Conservation (phyloP, 2,888 invertebrate species). For the Nysson spinosus region DNA sequence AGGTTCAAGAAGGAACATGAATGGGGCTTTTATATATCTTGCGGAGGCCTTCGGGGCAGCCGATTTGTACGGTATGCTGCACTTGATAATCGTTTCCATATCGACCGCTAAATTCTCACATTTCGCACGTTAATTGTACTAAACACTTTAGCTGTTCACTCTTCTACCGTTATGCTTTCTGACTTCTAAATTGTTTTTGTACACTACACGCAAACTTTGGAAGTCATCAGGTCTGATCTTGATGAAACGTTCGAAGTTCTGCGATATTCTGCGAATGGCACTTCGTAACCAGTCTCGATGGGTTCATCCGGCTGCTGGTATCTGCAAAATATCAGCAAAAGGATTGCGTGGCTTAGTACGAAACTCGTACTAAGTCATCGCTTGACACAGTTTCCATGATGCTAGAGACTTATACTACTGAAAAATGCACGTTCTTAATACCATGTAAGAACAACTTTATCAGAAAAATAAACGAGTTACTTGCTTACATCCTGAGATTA, state of each 20-base stretch:
- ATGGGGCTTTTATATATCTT: slow-evolving; percentile 51
- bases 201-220: slow-evolving; percentile 38
- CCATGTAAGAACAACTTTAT: slow-evolving; percentile 4
- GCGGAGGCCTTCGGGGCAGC: slow-evolving; percentile 34
- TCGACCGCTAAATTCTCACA: slow-evolving; percentile 24
- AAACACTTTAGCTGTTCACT: slow-evolving; percentile 18
- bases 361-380: slow-evolving; percentile 45
- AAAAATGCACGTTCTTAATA: background rate
- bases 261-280: slow-evolving; percentile 60
- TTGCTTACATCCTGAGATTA: slow-evolving; percentile 16
- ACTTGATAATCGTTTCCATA: slow-evolving; percentile 47
- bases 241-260: slow-evolving; percentile 48
- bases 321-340: slow-evolving; percentile 69
- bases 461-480: slow-evolving; percentile 25
- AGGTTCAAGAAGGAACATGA: slow-evolving; percentile 64
- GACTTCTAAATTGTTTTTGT: too few species aligned
- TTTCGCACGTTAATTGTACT: slow-evolving; percentile 9
- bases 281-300: slow-evolving; percentile 61
- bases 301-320: slow-evolving; percentile 66
- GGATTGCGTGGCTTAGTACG: slow-evolving; percentile 52
- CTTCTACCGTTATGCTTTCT: too few species aligned
- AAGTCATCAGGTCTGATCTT: slow-evolving; percentile 36
- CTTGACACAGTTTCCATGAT: slow-evolving; percentile 66
- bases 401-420: slow-evolving; percentile 10
- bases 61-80: slow-evolving; percentile 20